These are phyloP conservation scores for Saturnia pavonia DNA, from an alignment of 2,888 invertebrate genomes.

Conservation along the genomic window DNA sequence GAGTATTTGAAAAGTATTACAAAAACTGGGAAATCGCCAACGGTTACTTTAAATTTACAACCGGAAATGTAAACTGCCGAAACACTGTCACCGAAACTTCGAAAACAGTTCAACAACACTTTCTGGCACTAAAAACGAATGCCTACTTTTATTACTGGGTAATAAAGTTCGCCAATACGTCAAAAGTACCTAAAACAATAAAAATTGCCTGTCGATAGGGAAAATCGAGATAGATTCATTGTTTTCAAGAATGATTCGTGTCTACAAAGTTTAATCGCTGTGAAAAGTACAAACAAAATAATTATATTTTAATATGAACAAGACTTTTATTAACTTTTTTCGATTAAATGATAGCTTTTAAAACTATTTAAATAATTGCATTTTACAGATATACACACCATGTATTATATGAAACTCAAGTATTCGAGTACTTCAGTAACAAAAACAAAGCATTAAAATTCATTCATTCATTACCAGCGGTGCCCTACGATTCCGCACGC, in stretches of 20 bases:
- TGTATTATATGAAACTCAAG: too few species aligned
- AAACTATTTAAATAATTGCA: too few species aligned
- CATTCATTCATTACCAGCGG: too few species aligned
- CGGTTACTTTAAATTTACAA: neutral
- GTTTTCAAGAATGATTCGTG: neutral
- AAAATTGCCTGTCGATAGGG: neutral
- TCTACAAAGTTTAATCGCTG: neutral
- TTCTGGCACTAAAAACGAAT: constrained; percentile 3
- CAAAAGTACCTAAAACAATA: constrained; percentile 13
- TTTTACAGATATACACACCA: too few species aligned
- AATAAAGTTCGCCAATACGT: constrained; percentile 8
- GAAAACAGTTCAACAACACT: neutral
- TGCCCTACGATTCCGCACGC: too few species aligned
- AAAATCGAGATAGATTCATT: neutral
- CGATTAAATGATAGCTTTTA: too few species aligned
- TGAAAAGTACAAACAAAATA: neutral
- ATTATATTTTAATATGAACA: too few species aligned
- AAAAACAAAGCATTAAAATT: too few species aligned
- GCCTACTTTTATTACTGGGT: constrained; percentile 4
- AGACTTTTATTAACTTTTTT: too few species aligned
- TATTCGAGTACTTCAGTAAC: too few species aligned
- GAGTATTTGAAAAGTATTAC: neutral
- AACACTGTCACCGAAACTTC: neutral
- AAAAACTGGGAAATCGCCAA: neutral
- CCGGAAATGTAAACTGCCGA: neutral